Evolutionary conservation across 1,140 invertebrate species (phyloP).

Genomic region (Oedothorax gibbosus): DNA sequence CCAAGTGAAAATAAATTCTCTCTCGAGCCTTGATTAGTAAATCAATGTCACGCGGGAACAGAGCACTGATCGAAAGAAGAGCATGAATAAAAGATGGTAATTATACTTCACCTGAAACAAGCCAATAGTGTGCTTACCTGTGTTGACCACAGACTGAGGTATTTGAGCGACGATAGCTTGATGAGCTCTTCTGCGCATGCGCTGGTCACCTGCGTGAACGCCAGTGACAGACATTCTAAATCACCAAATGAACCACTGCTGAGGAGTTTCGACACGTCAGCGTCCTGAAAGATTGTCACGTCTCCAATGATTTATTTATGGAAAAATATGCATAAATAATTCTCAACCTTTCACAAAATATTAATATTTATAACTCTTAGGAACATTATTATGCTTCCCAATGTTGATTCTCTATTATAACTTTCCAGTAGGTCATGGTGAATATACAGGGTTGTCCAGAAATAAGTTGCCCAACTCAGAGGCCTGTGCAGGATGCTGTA

Average conservation of each 20-base stretch:
- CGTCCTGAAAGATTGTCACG: slow-evolving; percentile 73
- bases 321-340: neutral
- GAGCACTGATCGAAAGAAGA: too few species aligned
- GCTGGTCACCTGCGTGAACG: slow-evolving; percentile 88
- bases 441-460: too few species aligned
- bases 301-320: too few species aligned
- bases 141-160: slow-evolving; percentile 89
- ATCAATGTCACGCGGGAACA: too few species aligned
- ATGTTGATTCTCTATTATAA: too few species aligned
- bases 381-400: too few species aligned
- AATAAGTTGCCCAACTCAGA: too few species aligned
- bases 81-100: too few species aligned
- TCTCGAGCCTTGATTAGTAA: too few species aligned
- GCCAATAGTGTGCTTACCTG: slow-evolving; percentile 69
- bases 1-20: too few species aligned
- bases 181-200: slow-evolving; percentile 87
- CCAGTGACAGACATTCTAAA: slow-evolving; percentile 84
- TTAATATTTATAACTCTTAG: neutral
- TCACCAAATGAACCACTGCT: slow-evolving; percentile 85
- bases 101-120: neutral
- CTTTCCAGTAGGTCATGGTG: too few species aligned
- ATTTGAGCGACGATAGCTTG: slow-evolving; percentile 83
- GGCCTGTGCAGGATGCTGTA: too few species aligned
- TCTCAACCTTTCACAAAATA: neutral
- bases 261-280: slow-evolving; percentile 80